These are phyloP conservation scores for Cladorhizidae sp. DNA, from an alignment of 37 sponge, comb jelly and placozoan species.

Conservation along the genomic window DNA sequence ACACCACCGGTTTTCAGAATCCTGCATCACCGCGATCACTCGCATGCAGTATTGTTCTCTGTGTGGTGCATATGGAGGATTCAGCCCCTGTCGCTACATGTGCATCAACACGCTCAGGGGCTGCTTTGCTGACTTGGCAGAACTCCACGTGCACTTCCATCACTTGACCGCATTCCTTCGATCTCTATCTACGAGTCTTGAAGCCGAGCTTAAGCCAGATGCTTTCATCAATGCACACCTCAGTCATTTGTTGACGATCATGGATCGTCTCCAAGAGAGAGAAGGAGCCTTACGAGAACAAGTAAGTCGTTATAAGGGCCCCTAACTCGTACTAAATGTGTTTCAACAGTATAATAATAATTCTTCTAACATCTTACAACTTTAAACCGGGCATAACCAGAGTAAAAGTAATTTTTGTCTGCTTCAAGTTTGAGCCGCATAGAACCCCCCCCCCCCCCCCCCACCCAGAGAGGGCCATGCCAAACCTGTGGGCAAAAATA, in stretches of 20 bases:
- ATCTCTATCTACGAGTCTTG: not conserved
- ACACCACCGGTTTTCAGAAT: conserved; percentile 7
- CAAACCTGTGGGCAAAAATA: too few species aligned
- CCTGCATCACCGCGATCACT: conserved; percentile 38
- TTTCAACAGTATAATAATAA: too few species aligned
- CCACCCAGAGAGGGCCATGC: too few species aligned
- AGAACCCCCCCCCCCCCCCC: too few species aligned
- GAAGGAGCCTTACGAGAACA: not conserved
- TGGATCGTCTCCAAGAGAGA: not conserved
- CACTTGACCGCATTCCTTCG: not conserved
- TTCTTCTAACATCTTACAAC: too few species aligned
- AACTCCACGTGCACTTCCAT: conserved; percentile 14
- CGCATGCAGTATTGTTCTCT: conserved; percentile 41
- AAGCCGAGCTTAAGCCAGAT: conserved; percentile 6
- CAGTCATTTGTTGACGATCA: not conserved
- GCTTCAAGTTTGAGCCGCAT: too few species aligned
- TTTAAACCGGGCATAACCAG: too few species aligned
- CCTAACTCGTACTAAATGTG: too few species aligned
- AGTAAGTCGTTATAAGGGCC: not conserved
- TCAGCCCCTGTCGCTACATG: conserved; percentile 27
- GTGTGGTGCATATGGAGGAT: conserved; percentile 29
- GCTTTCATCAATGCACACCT: not conserved
- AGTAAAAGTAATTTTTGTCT: too few species aligned
- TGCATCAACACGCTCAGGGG: conserved; percentile 57
- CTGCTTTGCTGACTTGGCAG: conserved; percentile 53